A percentile compares a stretch with the other conserved stretches of the same genome.
Evolutionary conservation across 2,113 vertebrate genomes (phyloP).

Genomic region (Xerus inauris): DNA sequence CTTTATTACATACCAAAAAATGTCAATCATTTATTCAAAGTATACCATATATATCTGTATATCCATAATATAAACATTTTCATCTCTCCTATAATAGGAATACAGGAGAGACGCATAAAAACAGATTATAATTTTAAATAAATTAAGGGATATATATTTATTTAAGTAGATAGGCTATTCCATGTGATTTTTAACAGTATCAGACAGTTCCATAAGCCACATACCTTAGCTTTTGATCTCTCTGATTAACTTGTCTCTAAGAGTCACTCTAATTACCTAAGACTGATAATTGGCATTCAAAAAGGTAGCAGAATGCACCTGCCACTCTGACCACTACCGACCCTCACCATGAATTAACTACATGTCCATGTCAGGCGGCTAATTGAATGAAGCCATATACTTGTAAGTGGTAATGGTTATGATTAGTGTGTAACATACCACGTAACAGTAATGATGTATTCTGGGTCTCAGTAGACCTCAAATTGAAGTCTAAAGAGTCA

Average conservation of each 20-base stretch:
- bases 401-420: constrained; percentile 84
- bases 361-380: constrained; percentile 83
- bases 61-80: background rate
- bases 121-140: constrained; percentile 35
- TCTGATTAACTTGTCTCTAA: constrained; percentile 81
- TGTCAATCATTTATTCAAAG: background rate
- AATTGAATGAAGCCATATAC: constrained; percentile 84
- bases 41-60: background rate
- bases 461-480: constrained; percentile 66
- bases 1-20: background rate
- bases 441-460: constrained; percentile 80
- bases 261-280: constrained; percentile 74
- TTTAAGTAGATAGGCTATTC: background rate
- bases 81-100: background rate
- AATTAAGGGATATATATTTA: background rate
- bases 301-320: constrained; percentile 83
- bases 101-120: background rate
- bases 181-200: constrained; percentile 76
- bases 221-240: constrained; percentile 68
- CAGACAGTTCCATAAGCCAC: constrained; percentile 64
- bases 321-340: constrained; percentile 82
- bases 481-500: constrained; percentile 71
- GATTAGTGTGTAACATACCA: constrained; percentile 82
- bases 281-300: constrained; percentile 83
- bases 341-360: constrained; percentile 83